Base-by-base conservation (phyloP, 2,888 invertebrate genomes). In the Morinoia aosen region DNA sequence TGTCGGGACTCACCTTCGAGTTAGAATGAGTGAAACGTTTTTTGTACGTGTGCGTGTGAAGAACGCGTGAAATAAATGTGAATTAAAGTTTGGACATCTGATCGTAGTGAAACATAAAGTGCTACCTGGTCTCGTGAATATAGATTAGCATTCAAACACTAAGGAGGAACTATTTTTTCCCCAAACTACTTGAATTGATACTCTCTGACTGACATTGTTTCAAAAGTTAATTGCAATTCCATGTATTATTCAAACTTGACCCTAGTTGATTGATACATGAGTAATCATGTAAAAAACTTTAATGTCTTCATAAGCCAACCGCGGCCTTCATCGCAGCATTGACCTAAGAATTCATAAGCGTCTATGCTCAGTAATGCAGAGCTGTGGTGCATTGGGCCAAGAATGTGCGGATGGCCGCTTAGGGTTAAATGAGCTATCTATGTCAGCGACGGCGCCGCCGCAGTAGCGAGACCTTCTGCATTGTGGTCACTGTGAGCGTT, bases 371-470 rank as follows among this genome's bases (percentile, higher is more conserved):
- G 76, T 76, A 25, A 76, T 76, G 76, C 76, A 76, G 19, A 76
- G 76, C 76, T 25, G 76, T 33, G 33, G 33, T 33, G 76, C 19
- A 76, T 76, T 25, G 76, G 33, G 25, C 76, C 76, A 76, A 76
- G 76, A 76, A 76, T 76, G 76, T 76, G 76, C 12, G 76, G 33
- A 76, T 76, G 19, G 76, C 76, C 76, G 76, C 76, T 76, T 33
- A 33, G 76, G 10, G 76, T 76, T 76, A 76, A 76, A 76, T 25
- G 76, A 76, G 25, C 76, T 76, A 76, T 19, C 25, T 76, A 76
- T 76, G 76, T 76, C 76, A 76, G 76, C 76, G 76, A 76, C 76
- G 76, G 76, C 76, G 76, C 76, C 76, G 76, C 76, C 33, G 33
- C 76, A 33, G 48, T 48, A 90, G 90, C 90, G 12, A 39, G 90